Percentiles rank a stretch among this genome's conserved stretches.
These are phyloP conservation scores for Listronotus oregonensis DNA, from an alignment of 1,140 invertebrate species.

Conservation along the genomic window DNA sequence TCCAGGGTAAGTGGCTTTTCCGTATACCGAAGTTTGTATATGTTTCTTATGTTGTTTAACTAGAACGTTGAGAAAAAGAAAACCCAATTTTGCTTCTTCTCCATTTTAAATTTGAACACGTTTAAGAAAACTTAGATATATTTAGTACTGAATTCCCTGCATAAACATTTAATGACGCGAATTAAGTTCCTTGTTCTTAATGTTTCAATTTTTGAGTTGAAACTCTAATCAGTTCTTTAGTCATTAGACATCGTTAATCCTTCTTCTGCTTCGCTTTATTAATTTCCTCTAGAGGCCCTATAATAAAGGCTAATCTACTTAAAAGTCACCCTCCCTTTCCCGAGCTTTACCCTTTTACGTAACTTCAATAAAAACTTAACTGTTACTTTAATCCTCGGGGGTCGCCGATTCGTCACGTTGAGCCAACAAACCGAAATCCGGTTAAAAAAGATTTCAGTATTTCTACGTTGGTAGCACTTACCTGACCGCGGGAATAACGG, in stretches of 20 bases:
- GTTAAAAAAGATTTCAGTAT: slow-evolving; percentile 19
- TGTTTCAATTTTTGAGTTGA: slow-evolving; percentile 20
- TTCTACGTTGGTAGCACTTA: slow-evolving; percentile 3
- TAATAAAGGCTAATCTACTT: slow-evolving; percentile 32
- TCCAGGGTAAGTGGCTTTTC: too few relatives aligned
- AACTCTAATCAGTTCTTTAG: slow-evolving; percentile 9
- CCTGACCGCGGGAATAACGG: slow-evolving; percentile 4
- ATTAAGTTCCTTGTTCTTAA: background rate
- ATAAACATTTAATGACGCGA: too few relatives aligned
- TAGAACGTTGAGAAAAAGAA: too few relatives aligned
- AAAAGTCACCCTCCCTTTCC: slow-evolving; percentile 27
- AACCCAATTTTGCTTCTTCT: too few relatives aligned
- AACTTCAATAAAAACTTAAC: slow-evolving; percentile 36
- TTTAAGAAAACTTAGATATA: too few relatives aligned
- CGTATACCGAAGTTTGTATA: too few relatives aligned
- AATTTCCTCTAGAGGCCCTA: slow-evolving; percentile 12
- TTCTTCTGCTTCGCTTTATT: background rate
- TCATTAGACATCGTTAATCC: slow-evolving; percentile 26
- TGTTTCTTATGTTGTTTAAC: too few relatives aligned
- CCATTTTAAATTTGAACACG: too few relatives aligned
- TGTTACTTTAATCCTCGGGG: slow-evolving; percentile 30
- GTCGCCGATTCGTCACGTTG: slow-evolving; percentile 28
- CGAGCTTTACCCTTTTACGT: slow-evolving; percentile 35
- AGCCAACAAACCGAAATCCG: slow-evolving; percentile 34
- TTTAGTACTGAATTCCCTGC: too few relatives aligned